Percentiles rank a stretch among this genome's conserved stretches.
These are phyloP conservation scores for Oceanodroma leucorhoa DNA, from an alignment of 2,797 vertebrate genomes.

Conservation along the genomic window DNA sequence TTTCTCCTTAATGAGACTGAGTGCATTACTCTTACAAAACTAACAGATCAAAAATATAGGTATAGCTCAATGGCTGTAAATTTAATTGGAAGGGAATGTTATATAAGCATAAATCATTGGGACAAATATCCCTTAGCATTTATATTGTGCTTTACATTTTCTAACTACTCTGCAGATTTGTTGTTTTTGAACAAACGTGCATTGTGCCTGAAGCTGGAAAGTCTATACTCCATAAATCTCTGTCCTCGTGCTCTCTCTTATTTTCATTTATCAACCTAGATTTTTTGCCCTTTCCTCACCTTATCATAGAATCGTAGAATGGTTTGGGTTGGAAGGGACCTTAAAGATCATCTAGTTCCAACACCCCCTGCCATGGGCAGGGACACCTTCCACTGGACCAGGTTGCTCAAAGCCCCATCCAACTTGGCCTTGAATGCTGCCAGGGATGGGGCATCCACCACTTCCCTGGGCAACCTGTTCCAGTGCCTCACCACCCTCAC, in stretches of 20 bases:
- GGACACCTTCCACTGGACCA: too few species aligned
- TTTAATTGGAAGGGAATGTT: constrained; percentile 22
- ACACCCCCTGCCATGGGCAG: too few species aligned
- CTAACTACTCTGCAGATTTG: not conserved
- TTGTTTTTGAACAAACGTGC: not conserved
- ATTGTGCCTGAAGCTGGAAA: constrained; percentile 2
- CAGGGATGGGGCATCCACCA: too few species aligned
- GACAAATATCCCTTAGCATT: constrained; percentile 26
- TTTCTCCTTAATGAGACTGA: constrained; percentile 19
- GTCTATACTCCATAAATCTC: constrained; percentile 18
- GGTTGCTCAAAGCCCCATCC: too few species aligned
- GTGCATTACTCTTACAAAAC: constrained; percentile 25
- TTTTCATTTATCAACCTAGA: constrained; percentile 23
- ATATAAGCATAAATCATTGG: constrained; percentile 4
- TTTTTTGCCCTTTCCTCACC: not conserved
- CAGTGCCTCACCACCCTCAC: too few species aligned
- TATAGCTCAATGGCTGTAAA: constrained; percentile 21
- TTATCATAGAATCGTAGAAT: not conserved
- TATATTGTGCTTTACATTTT: constrained; percentile 26
- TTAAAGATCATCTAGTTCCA: too few species aligned
- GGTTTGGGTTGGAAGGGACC: too few species aligned
- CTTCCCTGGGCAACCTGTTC: too few species aligned
- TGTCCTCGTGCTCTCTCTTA: not conserved
- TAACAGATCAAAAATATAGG: constrained; percentile 22
- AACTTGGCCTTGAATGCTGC: too few species aligned